Evolutionary conservation across 2,113 vertebrate species (phyloP).

Genomic region (Lathamus discolor): DNA sequence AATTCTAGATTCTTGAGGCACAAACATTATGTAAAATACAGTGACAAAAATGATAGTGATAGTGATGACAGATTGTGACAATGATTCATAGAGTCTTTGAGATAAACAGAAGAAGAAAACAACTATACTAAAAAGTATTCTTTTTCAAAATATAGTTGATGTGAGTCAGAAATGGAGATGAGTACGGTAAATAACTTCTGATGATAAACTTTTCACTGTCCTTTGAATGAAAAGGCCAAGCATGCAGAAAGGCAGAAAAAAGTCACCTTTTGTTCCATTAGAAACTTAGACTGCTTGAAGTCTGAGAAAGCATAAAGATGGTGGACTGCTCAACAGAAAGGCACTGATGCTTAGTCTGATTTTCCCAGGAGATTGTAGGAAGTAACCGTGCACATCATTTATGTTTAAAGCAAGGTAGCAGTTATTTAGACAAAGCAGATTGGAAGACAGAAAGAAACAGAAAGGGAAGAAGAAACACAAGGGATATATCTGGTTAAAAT

Average conservation of each 20-base stretch:
- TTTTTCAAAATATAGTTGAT: background rate
- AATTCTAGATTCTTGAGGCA: background rate
- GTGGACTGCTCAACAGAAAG: slow-evolving; percentile 96
- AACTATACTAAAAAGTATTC: background rate
- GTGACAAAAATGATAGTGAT: background rate
- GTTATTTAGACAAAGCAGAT: slow-evolving; percentile 74
- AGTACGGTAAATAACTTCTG: slow-evolving; percentile 24
- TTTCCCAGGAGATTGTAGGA: slow-evolving; percentile 76
- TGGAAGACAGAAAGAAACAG: slow-evolving; percentile 61
- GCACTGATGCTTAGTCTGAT: slow-evolving; percentile 89
- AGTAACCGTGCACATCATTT: slow-evolving; percentile 69
- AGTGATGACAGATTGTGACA: background rate
- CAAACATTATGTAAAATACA: background rate
- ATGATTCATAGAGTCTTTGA: background rate
- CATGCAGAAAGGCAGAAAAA: slow-evolving; percentile 81
- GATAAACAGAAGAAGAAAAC: background rate
- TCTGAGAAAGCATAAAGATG: slow-evolving; percentile 99
- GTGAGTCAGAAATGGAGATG: background rate
- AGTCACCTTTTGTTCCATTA: slow-evolving; percentile 93
- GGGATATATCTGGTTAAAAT: slow-evolving; percentile 73
- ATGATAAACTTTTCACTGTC: slow-evolving; percentile 25
- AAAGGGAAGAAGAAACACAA: slow-evolving; percentile 76
- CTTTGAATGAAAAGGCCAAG: slow-evolving; percentile 56
- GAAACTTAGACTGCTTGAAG: slow-evolving; percentile 98
- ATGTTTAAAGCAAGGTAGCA: slow-evolving; percentile 74